These are phyloP conservation scores for Nephotettix cincticeps DNA, from an alignment of 1,140 invertebrate genomes.

Conservation along the genomic window DNA sequence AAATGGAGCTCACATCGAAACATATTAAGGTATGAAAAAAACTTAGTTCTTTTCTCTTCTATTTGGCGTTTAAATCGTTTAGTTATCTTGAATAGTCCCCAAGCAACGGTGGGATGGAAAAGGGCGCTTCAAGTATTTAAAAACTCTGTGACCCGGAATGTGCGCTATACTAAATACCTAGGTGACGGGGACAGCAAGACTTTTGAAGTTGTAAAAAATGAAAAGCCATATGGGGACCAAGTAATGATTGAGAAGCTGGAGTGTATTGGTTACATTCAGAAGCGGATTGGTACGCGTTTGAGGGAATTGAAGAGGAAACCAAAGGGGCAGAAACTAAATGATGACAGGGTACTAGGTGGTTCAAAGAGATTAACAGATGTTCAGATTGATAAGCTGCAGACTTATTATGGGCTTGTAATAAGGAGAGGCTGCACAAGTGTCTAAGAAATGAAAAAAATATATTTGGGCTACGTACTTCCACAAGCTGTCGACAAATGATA, in stretches of 20 bases:
- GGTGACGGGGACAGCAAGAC: conserved; percentile 41
- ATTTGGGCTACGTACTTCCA: conserved; percentile 37
- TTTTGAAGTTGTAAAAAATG: conserved; percentile 25
- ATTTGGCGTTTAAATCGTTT: no score
- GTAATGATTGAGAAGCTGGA: conserved; percentile 34
- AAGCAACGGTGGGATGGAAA: no score
- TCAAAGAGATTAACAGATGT: conserved; percentile 31
- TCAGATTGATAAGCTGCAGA: conserved; percentile 32
- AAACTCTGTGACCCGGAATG: conserved; percentile 32
- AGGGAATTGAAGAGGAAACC: not conserved
- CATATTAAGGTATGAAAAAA: no score
- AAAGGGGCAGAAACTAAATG: not conserved
- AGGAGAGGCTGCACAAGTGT: conserved; percentile 20
- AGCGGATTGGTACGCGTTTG: conserved; percentile 33
- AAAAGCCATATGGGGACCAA: conserved; percentile 33
- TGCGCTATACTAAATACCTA: conserved; percentile 38
- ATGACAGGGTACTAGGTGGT: not conserved
- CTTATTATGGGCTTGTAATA: conserved; percentile 38
- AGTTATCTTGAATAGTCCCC: no score
- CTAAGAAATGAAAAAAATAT: conserved; percentile 35
- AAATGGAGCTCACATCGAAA: no score
- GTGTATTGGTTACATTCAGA: conserved; percentile 31
- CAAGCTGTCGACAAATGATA: conserved; percentile 28
- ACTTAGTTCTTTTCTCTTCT: no score
- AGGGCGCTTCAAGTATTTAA: conserved; percentile 41